A percentile compares a stretch with the other conserved stretches of the same genome.
These are phyloP conservation scores for Peromyscus californicus DNA, from an alignment of 2,113 vertebrate species.

Conservation along the genomic window DNA sequence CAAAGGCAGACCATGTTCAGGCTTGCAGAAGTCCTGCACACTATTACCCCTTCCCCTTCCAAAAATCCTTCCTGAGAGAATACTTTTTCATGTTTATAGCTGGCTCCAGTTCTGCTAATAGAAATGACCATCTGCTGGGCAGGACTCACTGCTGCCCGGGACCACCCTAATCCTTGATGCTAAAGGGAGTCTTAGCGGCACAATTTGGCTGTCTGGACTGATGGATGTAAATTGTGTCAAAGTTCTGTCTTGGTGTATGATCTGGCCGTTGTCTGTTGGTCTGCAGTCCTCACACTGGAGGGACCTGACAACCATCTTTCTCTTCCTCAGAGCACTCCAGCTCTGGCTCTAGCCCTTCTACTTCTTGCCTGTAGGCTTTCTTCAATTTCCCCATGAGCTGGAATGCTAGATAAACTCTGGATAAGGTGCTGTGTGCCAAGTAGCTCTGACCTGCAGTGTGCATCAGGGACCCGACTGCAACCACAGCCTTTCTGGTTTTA, in stretches of 20 bases:
- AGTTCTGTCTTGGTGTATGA: not conserved
- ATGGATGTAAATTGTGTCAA: not conserved
- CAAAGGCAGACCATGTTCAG: not conserved
- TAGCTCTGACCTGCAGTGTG: not conserved
- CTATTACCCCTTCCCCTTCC: not conserved
- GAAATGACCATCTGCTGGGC: not conserved
- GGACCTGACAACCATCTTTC: not conserved
- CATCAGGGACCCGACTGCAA: constrained; percentile 53
- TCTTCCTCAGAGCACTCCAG: no score
- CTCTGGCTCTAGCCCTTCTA: not conserved
- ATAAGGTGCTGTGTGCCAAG: not conserved
- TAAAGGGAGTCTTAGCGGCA: not conserved
- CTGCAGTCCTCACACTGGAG: not conserved
- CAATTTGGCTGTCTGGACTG: not conserved
- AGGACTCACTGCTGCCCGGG: no score
- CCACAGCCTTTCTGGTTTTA: constrained; percentile 45
- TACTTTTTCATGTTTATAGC: not conserved
- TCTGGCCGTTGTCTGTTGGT: not conserved
- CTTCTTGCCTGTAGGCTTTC: not conserved
- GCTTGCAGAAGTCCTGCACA: no score
- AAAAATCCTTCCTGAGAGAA: not conserved
- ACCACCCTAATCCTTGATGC: not conserved
- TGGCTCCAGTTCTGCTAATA: not conserved
- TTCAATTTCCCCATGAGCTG: not conserved
- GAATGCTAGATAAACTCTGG: constrained; percentile 53